A percentile compares a stretch with the other conserved stretches of the same genome.
phyloP scores from a whole-genome alignment of 2,113 vertebrate genomes.

The Falcunculus frontatus region DNA sequence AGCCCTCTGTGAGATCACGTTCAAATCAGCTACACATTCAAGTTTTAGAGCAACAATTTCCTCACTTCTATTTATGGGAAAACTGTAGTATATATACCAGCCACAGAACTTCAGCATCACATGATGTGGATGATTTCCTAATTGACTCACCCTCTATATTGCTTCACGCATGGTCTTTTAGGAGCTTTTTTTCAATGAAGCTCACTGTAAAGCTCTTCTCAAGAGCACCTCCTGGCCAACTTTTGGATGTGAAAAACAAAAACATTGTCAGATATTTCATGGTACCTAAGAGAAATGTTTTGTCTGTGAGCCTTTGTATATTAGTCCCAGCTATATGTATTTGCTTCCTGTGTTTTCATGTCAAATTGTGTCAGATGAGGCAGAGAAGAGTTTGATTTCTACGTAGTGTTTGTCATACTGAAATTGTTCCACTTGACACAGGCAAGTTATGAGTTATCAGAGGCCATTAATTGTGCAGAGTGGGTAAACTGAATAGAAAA shows the following conservation, averaged over 20 bases:
- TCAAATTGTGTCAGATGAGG: neutral
- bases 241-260: neutral
- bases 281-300: neutral
- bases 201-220: neutral
- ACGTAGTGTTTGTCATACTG: neutral
- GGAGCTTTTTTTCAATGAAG: neutral
- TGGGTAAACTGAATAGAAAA: neutral
- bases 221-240: neutral
- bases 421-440: neutral
- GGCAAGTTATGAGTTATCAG: neutral
- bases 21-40: conserved; percentile 55
- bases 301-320: neutral
- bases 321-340: neutral
- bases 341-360: neutral
- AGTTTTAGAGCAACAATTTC: conserved; percentile 48
- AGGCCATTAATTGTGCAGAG: neutral
- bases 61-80: conserved; percentile 59
- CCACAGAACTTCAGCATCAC: neutral
- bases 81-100: conserved; percentile 19
- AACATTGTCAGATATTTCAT: neutral
- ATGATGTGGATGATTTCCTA: neutral
- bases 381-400: neutral
- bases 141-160: conserved; percentile 43
- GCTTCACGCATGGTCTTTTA: neutral
- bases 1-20: neutral